Evolutionary conservation across 1,140 invertebrate species (phyloP), one percentile per base, ranked within the genome.

Genomic region (Phortica variegata): DNA sequence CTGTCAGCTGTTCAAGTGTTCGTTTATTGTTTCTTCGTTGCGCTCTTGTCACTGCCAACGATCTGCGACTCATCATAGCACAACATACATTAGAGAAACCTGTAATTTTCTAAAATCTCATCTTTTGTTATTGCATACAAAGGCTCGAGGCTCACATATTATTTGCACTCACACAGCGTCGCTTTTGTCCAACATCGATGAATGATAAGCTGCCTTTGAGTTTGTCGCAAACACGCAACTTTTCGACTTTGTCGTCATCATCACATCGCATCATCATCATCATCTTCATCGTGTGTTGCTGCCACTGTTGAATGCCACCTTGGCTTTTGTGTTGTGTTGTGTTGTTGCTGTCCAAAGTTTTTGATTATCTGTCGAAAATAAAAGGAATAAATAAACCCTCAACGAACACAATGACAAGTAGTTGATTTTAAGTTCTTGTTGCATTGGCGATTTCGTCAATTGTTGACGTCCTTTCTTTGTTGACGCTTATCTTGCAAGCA

Each of bases 171-270:
- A 12, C 16, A 36, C 26, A 41, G 56, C 54, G 68, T 66, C 68
- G 62, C 68, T 56, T 60, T 49, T 66, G 63, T 60, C 58, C 62
- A 66, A 68, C 62, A 52, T 50, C 52, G 62, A 66, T 66, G 68
- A 68, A 26, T 26, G 63, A 60, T 63, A 52, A 57, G 59, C 57
- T 50, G 49, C 48, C 62, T 26, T 26, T 26, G 23, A 65, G 62
- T 66, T 66, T 65, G 62, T 49, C 45, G 56, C 31, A 59, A 68
- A 66, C 63, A 68, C 63, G 63, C 63, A 68, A 63, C 23, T 26
- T 51, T 60, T 68, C 63, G 57, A 68, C 60, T 62, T 61, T 34
- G 48, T 33, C 48, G 61, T 58, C 42, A 34, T 31, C 31, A 46
- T n/a, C n/a, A n/a, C n/a, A n/a, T n/a, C n/a, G n/a, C n/a, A n/a